Evolutionary conservation across 2,888 invertebrate species (phyloP), one percentile per base, ranked within the genome.

Genomic region (Malthinus seriepunctatus): DNA sequence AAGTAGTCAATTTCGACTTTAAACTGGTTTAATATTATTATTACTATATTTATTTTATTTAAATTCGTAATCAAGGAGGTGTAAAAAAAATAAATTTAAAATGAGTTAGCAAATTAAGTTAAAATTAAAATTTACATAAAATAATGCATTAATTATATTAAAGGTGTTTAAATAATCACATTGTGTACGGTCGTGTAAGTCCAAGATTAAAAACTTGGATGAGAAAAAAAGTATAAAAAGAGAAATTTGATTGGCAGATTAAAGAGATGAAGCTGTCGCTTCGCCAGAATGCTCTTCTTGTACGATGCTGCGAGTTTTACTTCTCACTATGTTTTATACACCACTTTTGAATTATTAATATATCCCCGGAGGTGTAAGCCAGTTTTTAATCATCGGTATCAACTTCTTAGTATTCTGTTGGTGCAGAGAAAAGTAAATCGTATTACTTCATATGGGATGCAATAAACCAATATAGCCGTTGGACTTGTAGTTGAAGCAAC

Each of bases 341-440:
- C 58, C 57, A 63, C 62, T 60, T 51, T 63, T 63, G 65, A 63
- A 63, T 64, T 65, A 65, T 65, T 63, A 63, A 65, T 65, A 63
- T 51, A 49, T 53, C 63, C 60, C 52, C 46, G 54, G 51, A 59
- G 61, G 62, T 62, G 62, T 52, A 54, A 57, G 45, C 64, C 61
- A 60, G 59, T 63, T 65, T 63, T 59, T 64, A 64, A 64, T 62
- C 63, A 50, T 35, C 23, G 23, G 23, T 23, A 32, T 23, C 31
- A 38, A 54, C 51, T 56, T 47, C 53, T 59, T 51, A 48, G 60
- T 57, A 57, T 63, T 60, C 52, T 34, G 37, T 10, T 50, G 49
- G 54, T 50, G 38, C n/a, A n/a, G 33, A 47, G 54, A 50, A 53
- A 57, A 61, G 38, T 56, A 56, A 62, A 62, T 48, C 45, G 50